Evolutionary conservation across 2,888 invertebrate species (phyloP).

Genomic region (Biston stratarius): DNA sequence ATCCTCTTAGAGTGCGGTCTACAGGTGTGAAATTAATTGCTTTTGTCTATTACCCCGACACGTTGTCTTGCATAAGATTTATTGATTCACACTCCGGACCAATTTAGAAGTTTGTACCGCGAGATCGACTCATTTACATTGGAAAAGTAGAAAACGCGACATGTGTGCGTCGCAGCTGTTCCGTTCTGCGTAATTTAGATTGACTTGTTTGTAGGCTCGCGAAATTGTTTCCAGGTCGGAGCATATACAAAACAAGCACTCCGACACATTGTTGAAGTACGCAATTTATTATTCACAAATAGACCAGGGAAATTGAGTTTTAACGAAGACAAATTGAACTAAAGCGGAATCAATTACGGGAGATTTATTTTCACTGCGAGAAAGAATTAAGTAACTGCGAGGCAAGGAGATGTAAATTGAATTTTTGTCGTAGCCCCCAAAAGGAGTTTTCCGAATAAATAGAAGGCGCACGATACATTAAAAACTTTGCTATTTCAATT

Average conservation of each 20-base stretch:
- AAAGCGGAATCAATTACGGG: conserved; percentile 84
- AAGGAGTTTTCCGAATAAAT: conserved; percentile 62
- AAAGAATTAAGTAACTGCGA: conserved; percentile 81
- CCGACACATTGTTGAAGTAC: conserved; percentile 72
- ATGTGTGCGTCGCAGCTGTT: conserved; percentile 37
- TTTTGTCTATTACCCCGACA: conserved; percentile 20
- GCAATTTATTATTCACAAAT: conserved; percentile 84
- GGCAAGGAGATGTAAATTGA: conserved; percentile 80
- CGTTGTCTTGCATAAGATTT: conserved; percentile 7
- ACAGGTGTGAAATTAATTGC: conserved; percentile 38
- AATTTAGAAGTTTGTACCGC: conserved; percentile 10
- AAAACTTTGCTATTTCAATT: conserved; percentile 58
- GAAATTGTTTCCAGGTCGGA: conserved; percentile 65
- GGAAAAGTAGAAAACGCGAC: conserved; percentile 31
- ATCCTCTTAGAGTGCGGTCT: conserved; percentile 20
- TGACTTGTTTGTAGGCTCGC: conserved; percentile 70
- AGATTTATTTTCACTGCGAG: conserved; percentile 82
- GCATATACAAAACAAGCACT: conserved; percentile 67
- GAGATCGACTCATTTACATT: conserved; percentile 28
- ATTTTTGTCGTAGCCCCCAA: conserved; percentile 74
- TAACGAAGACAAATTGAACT: conserved; percentile 86
- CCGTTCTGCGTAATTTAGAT: conserved; percentile 70
- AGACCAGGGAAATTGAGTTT: conserved; percentile 84
- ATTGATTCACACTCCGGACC: background rate
- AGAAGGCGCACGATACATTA: conserved; percentile 60